Conservation (phyloP, 2,888 invertebrate species). For the Sialis fuliginosa region DNA sequence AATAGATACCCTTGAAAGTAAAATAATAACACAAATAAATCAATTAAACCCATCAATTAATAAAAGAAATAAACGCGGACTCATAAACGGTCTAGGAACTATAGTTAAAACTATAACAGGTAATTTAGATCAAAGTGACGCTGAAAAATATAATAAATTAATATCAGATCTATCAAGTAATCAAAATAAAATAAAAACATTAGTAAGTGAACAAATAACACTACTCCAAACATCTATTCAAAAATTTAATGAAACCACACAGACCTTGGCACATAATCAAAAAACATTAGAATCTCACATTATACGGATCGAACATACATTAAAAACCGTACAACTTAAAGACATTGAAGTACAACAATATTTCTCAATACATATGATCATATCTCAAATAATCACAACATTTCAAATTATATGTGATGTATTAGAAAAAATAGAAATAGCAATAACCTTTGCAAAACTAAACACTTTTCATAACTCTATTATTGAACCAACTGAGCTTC, state of each 20-base stretch:
- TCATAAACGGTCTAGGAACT: not conserved
- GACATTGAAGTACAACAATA: too few relatives aligned
- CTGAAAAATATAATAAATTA: not conserved
- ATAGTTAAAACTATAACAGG: not conserved
- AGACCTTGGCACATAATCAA: too few relatives aligned
- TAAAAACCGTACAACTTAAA: too few relatives aligned
- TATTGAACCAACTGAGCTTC: too few relatives aligned
- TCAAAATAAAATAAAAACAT: not conserved
- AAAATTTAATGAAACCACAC: not conserved
- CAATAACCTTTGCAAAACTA: too few relatives aligned
- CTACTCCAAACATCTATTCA: not conserved
- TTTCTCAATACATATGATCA: too few relatives aligned
- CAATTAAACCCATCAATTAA: not conserved
- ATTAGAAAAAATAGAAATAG: too few relatives aligned
- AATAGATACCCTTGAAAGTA: not conserved
- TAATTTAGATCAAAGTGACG: not conserved
- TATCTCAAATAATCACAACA: too few relatives aligned
- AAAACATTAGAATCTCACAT: too few relatives aligned
- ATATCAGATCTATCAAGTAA: not conserved
- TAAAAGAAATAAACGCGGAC: not conserved
- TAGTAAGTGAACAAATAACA: not conserved
- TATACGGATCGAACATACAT: too few relatives aligned
- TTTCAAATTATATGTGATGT: too few relatives aligned
- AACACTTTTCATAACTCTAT: too few relatives aligned
- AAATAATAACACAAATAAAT: not conserved